phyloP scores from a whole-genome alignment of 2,888 invertebrate genomes.

The Polylopha cassiicola region DNA sequence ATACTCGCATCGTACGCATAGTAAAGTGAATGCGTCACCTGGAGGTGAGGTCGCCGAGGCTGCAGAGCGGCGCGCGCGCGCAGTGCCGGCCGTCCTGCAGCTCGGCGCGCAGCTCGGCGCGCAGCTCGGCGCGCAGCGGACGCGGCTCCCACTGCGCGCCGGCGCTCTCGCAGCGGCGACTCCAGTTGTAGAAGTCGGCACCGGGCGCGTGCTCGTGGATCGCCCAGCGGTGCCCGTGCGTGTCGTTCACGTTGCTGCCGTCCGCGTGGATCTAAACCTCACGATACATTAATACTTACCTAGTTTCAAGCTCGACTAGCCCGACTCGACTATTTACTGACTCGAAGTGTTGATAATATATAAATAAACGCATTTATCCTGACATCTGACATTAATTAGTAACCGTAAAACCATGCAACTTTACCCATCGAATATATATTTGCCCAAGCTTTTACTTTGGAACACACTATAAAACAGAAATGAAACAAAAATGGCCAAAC shows the following conservation, averaged over 20 bases:
- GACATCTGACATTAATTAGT: too few relatives aligned
- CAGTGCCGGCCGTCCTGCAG: conserved; percentile 79
- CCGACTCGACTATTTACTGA: not conserved
- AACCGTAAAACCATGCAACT: not conserved
- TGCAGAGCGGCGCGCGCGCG: conserved; percentile 76
- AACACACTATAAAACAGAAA: too few relatives aligned
- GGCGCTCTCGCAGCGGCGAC: conserved; percentile 87
- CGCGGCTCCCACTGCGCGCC: conserved; percentile 86
- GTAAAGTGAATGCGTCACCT: too few relatives aligned
- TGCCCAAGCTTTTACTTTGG: too few relatives aligned
- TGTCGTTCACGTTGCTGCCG: conserved; percentile 86
- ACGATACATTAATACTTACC: not conserved
- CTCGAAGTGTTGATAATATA: too few relatives aligned
- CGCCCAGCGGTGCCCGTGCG: conserved; percentile 88
- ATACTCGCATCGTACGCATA: too few relatives aligned
- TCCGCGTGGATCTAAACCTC: conserved; percentile 86
- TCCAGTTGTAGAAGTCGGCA: conserved; percentile 94
- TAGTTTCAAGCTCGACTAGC: not conserved
- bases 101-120: conserved; percentile 80
- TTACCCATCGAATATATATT: too few relatives aligned
- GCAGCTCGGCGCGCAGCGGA: conserved; percentile 79
- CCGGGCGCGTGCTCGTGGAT: conserved; percentile 88
- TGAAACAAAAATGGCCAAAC: too few relatives aligned
- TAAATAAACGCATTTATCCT: too few relatives aligned
- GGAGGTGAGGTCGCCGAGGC: conserved; percentile 86